Base-by-base conservation (phyloP, 2,113 vertebrate genomes). In the Mixornis gularis region DNA sequence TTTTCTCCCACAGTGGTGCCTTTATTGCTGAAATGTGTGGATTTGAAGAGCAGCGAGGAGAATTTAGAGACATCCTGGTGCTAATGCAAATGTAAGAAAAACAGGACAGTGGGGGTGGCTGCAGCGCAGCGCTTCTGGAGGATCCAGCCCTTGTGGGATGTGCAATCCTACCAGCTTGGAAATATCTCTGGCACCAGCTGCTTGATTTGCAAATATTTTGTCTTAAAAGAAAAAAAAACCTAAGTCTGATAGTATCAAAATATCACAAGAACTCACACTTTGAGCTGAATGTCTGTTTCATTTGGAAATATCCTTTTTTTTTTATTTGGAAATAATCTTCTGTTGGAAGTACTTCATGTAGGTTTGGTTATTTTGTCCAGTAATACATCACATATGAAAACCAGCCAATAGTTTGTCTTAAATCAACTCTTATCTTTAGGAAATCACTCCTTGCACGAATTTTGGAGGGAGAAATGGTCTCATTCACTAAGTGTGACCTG, bases 381-480 rank as follows among this genome's bases (percentile, higher is more conserved):
- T 16, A 70, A n/a, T 6, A 9, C 7, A 9, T 7, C 10, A 2
- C 4, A 20, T 0, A 7, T 52, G 38, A 71, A 3, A 8, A 70
- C 14, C 9, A 43, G 29, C 19, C 32, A 18, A 58, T 5, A 34
- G n/a, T 52, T 63, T 9, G 1, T 7, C 41, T 30, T 21, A 53
- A 63, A 51, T 44, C 9, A 34, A 16, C 58, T 17, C 41, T 88
- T 26, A 13, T 8, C 29, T 43, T 43, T 26, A 29, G 62, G 62
- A 73, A 86, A 66, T 53, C 17, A 38, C 16, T 29, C 20, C 26
- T 53, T 34, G 13, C 0, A 0, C 4, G 7, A 20, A 43, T 74
- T 89, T 71, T 40, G 30, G 52, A 41, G 53, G 27, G 22, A 64
- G 43, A 79, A 68, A 51, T 4, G 17, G 48, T 4, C 15, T 83